phyloP scores from a whole-genome alignment of 2,888 invertebrate genomes.

The Chymomyza caudatula region DNA sequence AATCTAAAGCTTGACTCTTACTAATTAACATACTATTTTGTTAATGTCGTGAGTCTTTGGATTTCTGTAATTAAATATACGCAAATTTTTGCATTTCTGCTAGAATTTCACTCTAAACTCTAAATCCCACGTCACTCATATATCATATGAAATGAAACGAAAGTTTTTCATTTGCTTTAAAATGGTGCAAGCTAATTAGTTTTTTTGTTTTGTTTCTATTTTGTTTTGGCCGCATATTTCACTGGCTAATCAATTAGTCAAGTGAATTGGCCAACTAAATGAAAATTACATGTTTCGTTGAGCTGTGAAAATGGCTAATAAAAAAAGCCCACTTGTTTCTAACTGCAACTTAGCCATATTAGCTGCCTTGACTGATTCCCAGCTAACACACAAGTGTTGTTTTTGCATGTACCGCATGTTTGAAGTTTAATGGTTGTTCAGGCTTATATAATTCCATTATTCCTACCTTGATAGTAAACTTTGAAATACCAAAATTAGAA shows the following conservation, averaged over 20 bases:
- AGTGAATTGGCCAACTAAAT: background rate
- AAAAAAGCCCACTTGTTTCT: background rate
- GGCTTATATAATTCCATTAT: no score
- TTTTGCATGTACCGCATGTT: background rate
- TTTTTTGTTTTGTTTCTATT: background rate
- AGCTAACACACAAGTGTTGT: background rate
- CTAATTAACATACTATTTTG: slow-evolving; percentile 39
- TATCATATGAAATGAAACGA: background rate
- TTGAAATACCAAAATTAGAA: no score
- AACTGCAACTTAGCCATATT: background rate
- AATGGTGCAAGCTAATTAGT: background rate
- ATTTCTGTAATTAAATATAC: slow-evolving; percentile 5
- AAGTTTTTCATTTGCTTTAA: background rate
- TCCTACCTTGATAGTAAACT: no score
- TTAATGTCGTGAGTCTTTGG: slow-evolving; percentile 17
- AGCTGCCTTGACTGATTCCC: background rate
- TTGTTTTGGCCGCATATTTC: background rate
- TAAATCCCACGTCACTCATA: background rate
- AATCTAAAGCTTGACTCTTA: slow-evolving; percentile 8
- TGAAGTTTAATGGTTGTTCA: background rate
- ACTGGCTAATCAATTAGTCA: background rate
- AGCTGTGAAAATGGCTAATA: background rate
- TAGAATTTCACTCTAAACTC: slow-evolving; percentile 11
- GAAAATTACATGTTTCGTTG: background rate
- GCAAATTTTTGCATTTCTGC: background rate